Percentiles rank a stretch among this genome's conserved stretches.
Evolutionary conservation across 2,888 invertebrate species (phyloP).

Genomic region (Hanleya hanleyi): DNA sequence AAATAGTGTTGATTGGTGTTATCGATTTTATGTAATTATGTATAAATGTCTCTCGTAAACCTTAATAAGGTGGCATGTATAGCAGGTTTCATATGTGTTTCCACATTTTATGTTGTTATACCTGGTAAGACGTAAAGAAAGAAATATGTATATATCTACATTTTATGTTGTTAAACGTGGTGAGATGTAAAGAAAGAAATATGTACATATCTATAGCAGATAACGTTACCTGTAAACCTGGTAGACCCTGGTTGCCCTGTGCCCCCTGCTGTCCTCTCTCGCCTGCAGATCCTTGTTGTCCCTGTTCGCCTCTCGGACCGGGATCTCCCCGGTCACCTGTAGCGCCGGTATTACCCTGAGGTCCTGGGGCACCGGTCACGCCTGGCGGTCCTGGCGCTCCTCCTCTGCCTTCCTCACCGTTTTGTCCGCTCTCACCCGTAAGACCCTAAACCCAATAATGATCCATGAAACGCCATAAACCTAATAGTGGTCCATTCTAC

Average conservation of each 20-base stretch:
- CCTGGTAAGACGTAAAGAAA: no score
- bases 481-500: no score
- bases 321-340: constrained; percentile 24
- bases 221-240: neutral
- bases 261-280: neutral
- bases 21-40: no score
- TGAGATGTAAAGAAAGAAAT: no score
- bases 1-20: no score
- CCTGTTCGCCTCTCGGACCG: constrained; percentile 1
- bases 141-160: no score
- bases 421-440: neutral
- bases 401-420: neutral
- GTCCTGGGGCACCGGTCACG: constrained; percentile 23
- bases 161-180: no score
- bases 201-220: neutral
- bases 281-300: constrained; percentile 24
- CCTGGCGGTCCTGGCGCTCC: constrained; percentile 31
- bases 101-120: no score
- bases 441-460: neutral
- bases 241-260: neutral
- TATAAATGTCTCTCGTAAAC: no score
- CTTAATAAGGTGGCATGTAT: no score
- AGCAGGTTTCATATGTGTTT: no score
- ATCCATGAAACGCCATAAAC: no score
- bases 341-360: constrained; percentile 13